phyloP scores from a whole-genome alignment of 1,140 invertebrate species.

The Neelides sp. region DNA sequence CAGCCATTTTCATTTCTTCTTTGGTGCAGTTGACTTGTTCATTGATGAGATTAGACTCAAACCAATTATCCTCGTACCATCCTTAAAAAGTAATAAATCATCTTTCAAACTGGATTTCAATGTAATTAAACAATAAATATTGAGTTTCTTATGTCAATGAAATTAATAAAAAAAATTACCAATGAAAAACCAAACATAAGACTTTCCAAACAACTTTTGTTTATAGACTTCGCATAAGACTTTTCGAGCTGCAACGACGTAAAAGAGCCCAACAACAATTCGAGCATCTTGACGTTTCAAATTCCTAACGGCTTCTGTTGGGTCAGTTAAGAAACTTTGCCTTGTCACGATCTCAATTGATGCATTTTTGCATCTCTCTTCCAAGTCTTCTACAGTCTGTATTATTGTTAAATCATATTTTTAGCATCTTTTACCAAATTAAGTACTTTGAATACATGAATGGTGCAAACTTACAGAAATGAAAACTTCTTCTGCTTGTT shows the following conservation, averaged over 20 bases:
- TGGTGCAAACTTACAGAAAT: slow-evolving; percentile 62
- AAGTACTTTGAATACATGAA: not conserved
- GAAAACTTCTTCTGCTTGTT: slow-evolving; percentile 98
- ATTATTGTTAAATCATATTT: slow-evolving; percentile 8
- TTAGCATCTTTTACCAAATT: not conserved
- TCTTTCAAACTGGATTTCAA: not conserved
- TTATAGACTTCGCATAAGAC: slow-evolving; percentile 97
- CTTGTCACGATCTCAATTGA: slow-evolving; percentile 86
- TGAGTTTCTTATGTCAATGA: slow-evolving; percentile 4
- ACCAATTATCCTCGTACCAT: slow-evolving; percentile 99
- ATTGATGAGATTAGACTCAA: slow-evolving; percentile 71
- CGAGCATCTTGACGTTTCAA: slow-evolving; percentile 83
- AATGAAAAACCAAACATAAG: slow-evolving; percentile 99
- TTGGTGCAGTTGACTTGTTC: slow-evolving; percentile 82
- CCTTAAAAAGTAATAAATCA: slow-evolving; percentile 39
- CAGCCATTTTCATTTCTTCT: slow-evolving; percentile 81
- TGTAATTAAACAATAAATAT: not conserved
- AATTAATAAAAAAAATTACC: slow-evolving; percentile 48
- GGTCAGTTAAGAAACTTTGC: slow-evolving; percentile 93
- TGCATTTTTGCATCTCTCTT: slow-evolving; percentile 83
- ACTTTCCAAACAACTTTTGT: slow-evolving; percentile 83
- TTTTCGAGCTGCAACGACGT: slow-evolving; percentile 85
- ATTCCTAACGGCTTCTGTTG: slow-evolving; percentile 88
- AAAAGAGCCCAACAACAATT: slow-evolving; percentile 96
- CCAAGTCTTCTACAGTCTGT: slow-evolving; percentile 93